Evolutionary conservation across 2,888 invertebrate genomes (phyloP), one percentile per base, ranked within the genome.

Genomic region (Lamproptera curius): DNA sequence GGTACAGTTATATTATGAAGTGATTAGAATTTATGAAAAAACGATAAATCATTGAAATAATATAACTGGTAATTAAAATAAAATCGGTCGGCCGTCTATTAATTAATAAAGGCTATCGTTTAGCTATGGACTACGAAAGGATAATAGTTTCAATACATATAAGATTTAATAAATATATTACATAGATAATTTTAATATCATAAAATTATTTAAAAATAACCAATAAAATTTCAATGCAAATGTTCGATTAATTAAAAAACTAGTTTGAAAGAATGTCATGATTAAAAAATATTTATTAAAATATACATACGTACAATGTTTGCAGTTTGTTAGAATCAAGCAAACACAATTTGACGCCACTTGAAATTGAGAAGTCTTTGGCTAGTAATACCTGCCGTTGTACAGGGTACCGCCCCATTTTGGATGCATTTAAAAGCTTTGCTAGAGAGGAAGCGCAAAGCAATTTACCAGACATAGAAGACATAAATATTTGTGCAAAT

Each of bases 331-430:
- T 70, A 1, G 58, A 74, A 53, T 64, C 61, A 8, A 65, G 63
- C 53, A 69, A 80, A 6, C 28, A 49, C 6, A 33, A 40, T 3
- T 60, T 91, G 26, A 90, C 90, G 4, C 90, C 90, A 89, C 78
- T 90, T 26, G 91, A 93, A 57, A 86, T 94, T 15, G 94, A 94
- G 66, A 90, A 92, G 57, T 89, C 92, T 0, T 92, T 94, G 54
- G 93, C 92, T 1, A 91, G 93, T 37, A 93, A 94, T 57, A 90
- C 94, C 23, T 94, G 94, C 56, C 89, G 94, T 31, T 94, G 94
- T 66, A 94, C 94, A 0, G 94, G 94, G 0, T 94, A 93, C 63
- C 84, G 94, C 8, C 91, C 94, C 0, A 94, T 95, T 42, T 69
- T 94, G 34, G 93, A 94, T 62, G 90, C 93, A 1, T 93, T 94